phyloP scores from a whole-genome alignment of 2,113 vertebrate genomes.

The Acrocephalus arundinaceus region DNA sequence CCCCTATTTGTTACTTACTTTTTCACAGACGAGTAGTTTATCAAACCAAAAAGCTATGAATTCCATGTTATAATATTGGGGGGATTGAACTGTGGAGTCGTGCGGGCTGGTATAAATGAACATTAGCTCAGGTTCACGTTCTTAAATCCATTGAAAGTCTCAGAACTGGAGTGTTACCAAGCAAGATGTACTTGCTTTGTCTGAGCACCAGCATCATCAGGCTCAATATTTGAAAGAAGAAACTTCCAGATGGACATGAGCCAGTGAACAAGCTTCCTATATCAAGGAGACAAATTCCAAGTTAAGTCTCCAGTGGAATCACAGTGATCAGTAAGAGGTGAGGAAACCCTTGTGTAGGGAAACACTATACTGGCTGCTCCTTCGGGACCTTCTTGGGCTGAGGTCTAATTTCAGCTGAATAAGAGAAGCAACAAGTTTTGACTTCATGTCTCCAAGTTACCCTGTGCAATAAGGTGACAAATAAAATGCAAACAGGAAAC shows the following conservation, averaged over 20 bases:
- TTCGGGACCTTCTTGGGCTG: not conserved
- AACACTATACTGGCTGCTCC: not conserved
- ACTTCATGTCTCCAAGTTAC: not conserved
- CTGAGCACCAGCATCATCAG: not conserved
- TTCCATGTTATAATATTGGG: fast-evolving
- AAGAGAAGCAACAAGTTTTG: not conserved
- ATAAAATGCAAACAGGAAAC: not conserved
- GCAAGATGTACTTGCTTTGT: not conserved
- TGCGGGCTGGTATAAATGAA: not conserved
- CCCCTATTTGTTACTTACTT: not conserved
- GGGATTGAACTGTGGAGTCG: not conserved
- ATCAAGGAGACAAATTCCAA: not conserved
- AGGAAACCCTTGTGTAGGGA: not conserved
- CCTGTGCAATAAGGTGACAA: not conserved
- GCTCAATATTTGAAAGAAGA: not conserved
- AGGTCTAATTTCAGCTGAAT: not conserved
- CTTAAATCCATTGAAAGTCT: not conserved
- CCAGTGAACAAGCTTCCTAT: not conserved
- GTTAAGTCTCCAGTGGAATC: not conserved
- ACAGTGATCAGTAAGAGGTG: not conserved
- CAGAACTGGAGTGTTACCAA: not conserved
- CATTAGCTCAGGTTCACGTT: not conserved
- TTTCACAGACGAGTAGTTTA: not conserved
- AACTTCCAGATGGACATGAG: not conserved
- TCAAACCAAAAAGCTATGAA: not conserved